Percentiles rank a stretch among this genome's conserved stretches.
Conservation (phyloP, 2,888 invertebrate species). For the Troilus luridus region DNA sequence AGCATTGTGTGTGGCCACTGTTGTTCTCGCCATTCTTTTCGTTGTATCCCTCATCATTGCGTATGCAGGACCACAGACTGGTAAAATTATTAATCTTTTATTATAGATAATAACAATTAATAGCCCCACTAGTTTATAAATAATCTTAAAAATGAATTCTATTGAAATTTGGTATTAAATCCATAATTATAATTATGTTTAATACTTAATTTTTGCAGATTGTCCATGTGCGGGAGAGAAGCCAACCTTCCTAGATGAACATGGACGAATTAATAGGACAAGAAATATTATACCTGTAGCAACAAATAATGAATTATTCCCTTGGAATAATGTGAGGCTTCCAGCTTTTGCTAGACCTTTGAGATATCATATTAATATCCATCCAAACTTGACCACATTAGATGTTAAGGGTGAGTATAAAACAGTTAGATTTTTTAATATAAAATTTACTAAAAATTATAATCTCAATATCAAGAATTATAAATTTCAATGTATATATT, state of each 20-base stretch:
- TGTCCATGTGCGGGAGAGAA: constrained; percentile 80
- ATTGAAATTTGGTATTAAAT: background rate
- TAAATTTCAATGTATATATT: too few species aligned
- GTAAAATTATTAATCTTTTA: constrained; percentile 70
- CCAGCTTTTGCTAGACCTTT: constrained; percentile 85
- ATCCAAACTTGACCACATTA: constrained; percentile 92
- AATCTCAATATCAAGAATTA: too few species aligned
- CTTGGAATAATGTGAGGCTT: constrained; percentile 83
- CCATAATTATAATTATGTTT: background rate
- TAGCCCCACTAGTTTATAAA: too few species aligned
- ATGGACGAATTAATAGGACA: constrained; percentile 75
- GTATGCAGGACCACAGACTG: constrained; percentile 89
- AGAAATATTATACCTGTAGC: constrained; percentile 76
- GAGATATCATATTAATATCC: constrained; percentile 90
- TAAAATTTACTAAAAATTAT: too few species aligned
- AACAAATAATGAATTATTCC: constrained; percentile 82
- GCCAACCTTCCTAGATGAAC: constrained; percentile 75
- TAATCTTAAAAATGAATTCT: background rate
- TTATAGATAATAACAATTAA: background rate
- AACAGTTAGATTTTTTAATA: background rate
- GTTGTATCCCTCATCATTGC: constrained; percentile 89
- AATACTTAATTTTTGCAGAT: constrained; percentile 70
- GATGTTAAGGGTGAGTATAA: constrained; percentile 82
- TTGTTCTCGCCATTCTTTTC: constrained; percentile 85
- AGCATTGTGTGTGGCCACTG: constrained; percentile 84